Evolutionary conservation across 2,113 vertebrate genomes (phyloP), one percentile per base, ranked within the genome.

Genomic region (Emydocephalus ijimae): DNA sequence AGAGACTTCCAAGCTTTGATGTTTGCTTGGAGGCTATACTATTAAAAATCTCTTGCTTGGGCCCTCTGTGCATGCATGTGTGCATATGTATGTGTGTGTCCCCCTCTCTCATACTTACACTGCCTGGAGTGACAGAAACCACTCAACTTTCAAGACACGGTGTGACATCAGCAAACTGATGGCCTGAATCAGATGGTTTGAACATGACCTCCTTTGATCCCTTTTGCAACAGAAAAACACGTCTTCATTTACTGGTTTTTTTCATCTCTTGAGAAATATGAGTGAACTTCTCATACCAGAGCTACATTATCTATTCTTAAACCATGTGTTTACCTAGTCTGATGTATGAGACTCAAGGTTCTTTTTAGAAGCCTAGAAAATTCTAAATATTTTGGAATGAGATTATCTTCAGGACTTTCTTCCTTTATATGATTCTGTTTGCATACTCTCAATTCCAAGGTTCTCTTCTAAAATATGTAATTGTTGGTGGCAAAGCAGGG

Each of bases 211-310:
- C 90, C 34, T 29, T 45, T 34, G 18, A 1, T 91, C 69, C 20
- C 24, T 4, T 4, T 1, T 23, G 26, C 88, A 9, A 64, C 4
- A 64, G 29, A 89, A 34, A 8, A 74, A 4, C 0, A 93, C 6
- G 1, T 8, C 1, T 0, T 34, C 0, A 0, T 64, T 74, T 57
- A 43, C 0, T 50, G 0, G 11, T 10, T 61, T 26, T 8, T 55
- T 43, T 18, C 1, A 85, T 55, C 3, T 12, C 1, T 64, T 88
- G 43, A 74, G 9, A 88, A 87, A 21, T 39, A 15, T 8, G 34
- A 15, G 11, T 23, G 1, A 55, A 56, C 39, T 74, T 92, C 6
- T 14, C 29, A 39, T 86, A 4, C 7, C 8, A 1, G 34, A 64
- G 15, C 85, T 50, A 29, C 45, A 18, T 50, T 61, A 39, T 34